Evolutionary conservation across 2,888 invertebrate species (phyloP).

Genomic region (Epistrophe grossulariae): DNA sequence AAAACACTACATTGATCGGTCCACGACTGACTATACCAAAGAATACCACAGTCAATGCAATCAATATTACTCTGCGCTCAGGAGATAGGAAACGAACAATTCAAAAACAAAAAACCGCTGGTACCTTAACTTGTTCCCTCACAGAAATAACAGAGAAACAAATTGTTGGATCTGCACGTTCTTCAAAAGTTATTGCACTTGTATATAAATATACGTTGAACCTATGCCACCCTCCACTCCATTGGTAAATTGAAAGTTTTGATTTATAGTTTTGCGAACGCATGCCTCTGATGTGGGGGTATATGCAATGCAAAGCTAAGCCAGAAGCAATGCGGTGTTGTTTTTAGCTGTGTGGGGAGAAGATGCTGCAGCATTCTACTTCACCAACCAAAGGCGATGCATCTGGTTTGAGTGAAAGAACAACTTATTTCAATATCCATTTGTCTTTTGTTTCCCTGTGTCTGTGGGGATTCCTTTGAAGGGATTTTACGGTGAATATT

Average conservation of each 20-base stretch:
- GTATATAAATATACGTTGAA: not conserved
- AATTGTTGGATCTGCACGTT: conserved; percentile 34
- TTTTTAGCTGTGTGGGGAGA: not conserved
- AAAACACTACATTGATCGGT: conserved; percentile 45
- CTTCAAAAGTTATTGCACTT: conserved; percentile 62
- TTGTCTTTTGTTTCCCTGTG: conserved; percentile 58
- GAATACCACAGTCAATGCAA: conserved; percentile 63
- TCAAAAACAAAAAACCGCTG: conserved; percentile 34
- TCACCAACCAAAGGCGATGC: conserved; percentile 50
- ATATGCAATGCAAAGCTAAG: conserved; percentile 35
- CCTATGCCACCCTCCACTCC: not conserved
- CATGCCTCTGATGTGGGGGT: conserved; percentile 46
- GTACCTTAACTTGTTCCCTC: conserved; percentile 36
- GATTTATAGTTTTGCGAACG: conserved; percentile 77
- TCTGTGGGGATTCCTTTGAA: conserved; percentile 32
- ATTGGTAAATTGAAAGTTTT: conserved; percentile 77
- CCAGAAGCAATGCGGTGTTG: not conserved
- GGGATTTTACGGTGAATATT: not conserved
- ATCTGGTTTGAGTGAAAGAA: conserved; percentile 57
- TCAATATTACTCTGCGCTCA: conserved; percentile 50
- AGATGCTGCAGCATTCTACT: conserved; percentile 16
- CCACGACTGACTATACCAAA: conserved; percentile 36
- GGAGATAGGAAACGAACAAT: not conserved
- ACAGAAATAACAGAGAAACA: conserved; percentile 20
- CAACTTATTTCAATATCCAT: conserved; percentile 72